phyloP scores from a whole-genome alignment of 2,888 invertebrate genomes.

The Drepanosiphum platanoidis region DNA sequence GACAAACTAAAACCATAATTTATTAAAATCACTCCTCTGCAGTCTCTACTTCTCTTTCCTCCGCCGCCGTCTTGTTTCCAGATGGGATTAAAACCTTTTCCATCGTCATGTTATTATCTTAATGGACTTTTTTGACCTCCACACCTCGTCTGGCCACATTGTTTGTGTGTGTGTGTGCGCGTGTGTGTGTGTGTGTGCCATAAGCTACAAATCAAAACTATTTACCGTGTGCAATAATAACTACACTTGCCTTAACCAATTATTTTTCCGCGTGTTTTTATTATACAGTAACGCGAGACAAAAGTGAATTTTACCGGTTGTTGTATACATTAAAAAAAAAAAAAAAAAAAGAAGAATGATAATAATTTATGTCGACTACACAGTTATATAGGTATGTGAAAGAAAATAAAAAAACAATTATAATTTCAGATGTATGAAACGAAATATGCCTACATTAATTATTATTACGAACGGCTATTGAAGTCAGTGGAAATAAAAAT shows the following conservation, averaged over 20 bases:
- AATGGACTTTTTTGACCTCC: conserved; percentile 47
- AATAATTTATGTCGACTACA: too few species aligned
- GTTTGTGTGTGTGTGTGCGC: too few species aligned
- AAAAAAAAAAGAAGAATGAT: not conserved
- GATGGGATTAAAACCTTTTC: conserved; percentile 57
- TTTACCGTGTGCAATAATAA: not conserved
- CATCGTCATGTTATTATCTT: conserved; percentile 55
- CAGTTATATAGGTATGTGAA: too few species aligned
- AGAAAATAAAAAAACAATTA: too few species aligned
- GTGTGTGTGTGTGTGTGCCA: too few species aligned
- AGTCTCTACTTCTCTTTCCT: not conserved
- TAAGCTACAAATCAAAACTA: conserved; percentile 49
- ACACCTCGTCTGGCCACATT: not conserved
- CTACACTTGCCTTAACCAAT: not conserved
- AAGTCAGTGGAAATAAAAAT: too few species aligned
- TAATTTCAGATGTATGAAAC: too few species aligned
- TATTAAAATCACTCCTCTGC: conserved; percentile 48
- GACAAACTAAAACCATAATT: conserved; percentile 56
- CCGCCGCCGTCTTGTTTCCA: conserved; percentile 27
- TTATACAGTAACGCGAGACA: not conserved
- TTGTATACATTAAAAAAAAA: not conserved
- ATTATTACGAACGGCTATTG: too few species aligned
- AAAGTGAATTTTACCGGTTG: too few species aligned
- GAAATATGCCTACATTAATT: too few species aligned
- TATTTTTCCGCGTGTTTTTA: not conserved